A percentile compares a stretch with the other conserved stretches of the same genome.
phyloP scores from a whole-genome alignment of 1,140 invertebrate species.

The Apis cerana region DNA sequence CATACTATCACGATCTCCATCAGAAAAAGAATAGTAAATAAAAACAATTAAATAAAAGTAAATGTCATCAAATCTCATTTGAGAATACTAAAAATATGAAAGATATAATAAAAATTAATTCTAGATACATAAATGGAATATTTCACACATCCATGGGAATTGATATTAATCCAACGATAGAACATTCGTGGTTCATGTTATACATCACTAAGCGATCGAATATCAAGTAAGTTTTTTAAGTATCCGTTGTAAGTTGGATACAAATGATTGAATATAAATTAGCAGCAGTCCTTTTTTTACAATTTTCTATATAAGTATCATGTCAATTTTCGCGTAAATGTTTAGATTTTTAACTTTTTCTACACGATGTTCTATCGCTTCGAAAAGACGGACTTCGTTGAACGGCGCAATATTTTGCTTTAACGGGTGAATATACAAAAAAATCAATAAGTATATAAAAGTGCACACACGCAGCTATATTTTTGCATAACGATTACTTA shows the following conservation, averaged over 20 bases:
- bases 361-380: slow-evolving; percentile 24
- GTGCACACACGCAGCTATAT: slow-evolving; percentile 35
- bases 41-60: background rate
- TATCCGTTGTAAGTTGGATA: background rate
- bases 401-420: background rate
- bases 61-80: background rate
- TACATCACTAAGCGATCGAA: slow-evolving; percentile 39
- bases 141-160: slow-evolving; percentile 3
- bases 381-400: slow-evolving; percentile 23
- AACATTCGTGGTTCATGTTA: slow-evolving; percentile 26
- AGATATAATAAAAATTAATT: background rate
- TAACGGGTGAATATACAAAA: background rate
- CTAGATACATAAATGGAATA: background rate
- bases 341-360: slow-evolving; percentile 47
- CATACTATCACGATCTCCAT: background rate
- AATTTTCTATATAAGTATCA: background rate
- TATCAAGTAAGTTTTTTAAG: slow-evolving; percentile 35
- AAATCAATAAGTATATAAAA: background rate
- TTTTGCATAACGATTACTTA: accelerated
- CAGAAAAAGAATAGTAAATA: background rate
- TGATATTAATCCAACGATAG: slow-evolving; percentile 20
- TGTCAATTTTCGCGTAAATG: slow-evolving; percentile 23
- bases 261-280: background rate
- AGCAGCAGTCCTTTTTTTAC: background rate
- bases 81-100: background rate